A percentile compares a stretch with the other conserved stretches of the same genome.
These are phyloP conservation scores for Agrenia bidenticulata DNA, from an alignment of 2,888 invertebrate species.

Conservation along the genomic window DNA sequence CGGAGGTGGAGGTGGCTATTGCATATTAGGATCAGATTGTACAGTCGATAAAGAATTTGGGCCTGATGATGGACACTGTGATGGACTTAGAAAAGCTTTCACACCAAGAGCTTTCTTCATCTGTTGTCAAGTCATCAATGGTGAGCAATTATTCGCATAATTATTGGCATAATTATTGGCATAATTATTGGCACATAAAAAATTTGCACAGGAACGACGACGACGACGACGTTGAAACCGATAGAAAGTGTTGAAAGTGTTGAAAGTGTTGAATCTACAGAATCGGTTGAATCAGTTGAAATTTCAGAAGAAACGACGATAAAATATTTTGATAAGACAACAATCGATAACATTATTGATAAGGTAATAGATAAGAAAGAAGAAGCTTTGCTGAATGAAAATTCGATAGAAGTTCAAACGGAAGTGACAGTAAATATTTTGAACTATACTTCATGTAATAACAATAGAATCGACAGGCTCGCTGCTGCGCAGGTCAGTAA, in stretches of 20 bases:
- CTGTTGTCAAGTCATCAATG: conserved; percentile 54
- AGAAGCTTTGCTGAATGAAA: background rate
- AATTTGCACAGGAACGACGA: background rate
- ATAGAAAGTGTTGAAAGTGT: conserved; percentile 25
- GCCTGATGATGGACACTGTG: conserved; percentile 55
- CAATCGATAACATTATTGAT: too few species aligned
- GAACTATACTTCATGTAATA: background rate
- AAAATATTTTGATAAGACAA: too few species aligned
- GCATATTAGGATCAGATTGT: conserved; percentile 57
- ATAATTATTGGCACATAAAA: too few species aligned
- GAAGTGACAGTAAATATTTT: background rate
- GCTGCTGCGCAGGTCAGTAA: conserved; percentile 23
- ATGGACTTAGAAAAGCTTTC: conserved; percentile 57
- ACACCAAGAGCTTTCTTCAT: conserved; percentile 56
- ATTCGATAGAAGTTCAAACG: background rate
- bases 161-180: background rate
- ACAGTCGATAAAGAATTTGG: conserved; percentile 57
- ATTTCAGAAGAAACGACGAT: too few species aligned
- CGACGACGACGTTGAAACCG: conserved; percentile 29
- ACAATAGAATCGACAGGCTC: conserved; percentile 25
- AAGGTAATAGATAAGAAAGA: background rate
- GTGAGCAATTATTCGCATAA: conserved; percentile 9
- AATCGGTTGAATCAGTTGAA: too few species aligned
- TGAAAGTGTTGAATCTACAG: conserved; percentile 5
- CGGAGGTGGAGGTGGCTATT: conserved; percentile 56